Base-by-base conservation (phyloP, 2,888 invertebrate genomes). In the Syrista parreyssii region DNA sequence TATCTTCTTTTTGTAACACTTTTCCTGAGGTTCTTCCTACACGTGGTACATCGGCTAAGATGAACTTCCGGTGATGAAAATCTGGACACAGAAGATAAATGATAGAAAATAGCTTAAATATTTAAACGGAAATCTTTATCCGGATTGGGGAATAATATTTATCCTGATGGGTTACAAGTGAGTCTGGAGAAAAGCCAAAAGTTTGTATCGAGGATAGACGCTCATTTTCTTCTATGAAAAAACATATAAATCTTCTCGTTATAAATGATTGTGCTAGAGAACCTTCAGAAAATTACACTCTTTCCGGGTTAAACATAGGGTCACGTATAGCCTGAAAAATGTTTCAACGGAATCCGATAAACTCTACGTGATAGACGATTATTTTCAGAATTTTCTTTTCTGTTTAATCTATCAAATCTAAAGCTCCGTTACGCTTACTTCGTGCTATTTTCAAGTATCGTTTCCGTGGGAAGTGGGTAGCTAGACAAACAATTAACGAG, bases 71-170 rank as follows among this genome's bases (percentile, higher is more conserved):
- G 55, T 15, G 23, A 55, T 55, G 55, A 1, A 1, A 23, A 23
- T 55, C 9, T 55, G 9, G 23, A 55, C 9, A 34, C 4, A 34
- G 34, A 34, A 34, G 34, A 34, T 6, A 34, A 9, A 34, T 1
- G 34, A 6, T 34, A 34, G 34, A 34, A 34, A 34, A 34, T 34
- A 34, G 6, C 9, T 34, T 6, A 4, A 34, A 34, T 34, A 34
- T 34, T 34, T 6, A 9, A 55, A 55, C 23, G 55, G 9, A 55
- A 23, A 55, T 55, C 55, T 55, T 15, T 55, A 55, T 55, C 55
- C 55, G 74, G 80, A 81, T 83, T 82, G 79, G 78, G 76, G 76
- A 82, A 86, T 84, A 86, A 87, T 86, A 86, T 86, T 87, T 86
- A 83, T 84, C 77, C 81, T 79, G 78, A 79, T 68, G 32, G 74